phyloP scores from a whole-genome alignment of 2,888 invertebrate species.

The Nemurella pictetii region DNA sequence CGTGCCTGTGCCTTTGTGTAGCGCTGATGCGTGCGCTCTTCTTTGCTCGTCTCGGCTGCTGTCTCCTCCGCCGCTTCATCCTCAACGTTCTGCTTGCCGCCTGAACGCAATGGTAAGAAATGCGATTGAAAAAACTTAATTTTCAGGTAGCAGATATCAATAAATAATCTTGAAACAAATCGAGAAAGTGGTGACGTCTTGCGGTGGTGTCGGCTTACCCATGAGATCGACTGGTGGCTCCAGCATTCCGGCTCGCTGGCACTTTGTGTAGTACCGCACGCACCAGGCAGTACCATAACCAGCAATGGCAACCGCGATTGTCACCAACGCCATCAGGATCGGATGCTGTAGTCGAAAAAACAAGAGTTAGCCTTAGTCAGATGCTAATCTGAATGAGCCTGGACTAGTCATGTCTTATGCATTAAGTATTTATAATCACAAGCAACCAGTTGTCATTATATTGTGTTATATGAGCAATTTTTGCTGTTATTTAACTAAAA shows the following conservation, averaged over 20 bases:
- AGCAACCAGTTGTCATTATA: too few relatives aligned
- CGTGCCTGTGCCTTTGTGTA: slow-evolving; percentile 77
- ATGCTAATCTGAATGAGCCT: too few relatives aligned
- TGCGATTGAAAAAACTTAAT: not conserved
- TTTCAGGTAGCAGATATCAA: not conserved
- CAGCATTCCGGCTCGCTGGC: slow-evolving; percentile 57
- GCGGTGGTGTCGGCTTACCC: slow-evolving; percentile 40
- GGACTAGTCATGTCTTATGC: too few relatives aligned
- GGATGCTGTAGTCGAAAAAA: slow-evolving; percentile 66
- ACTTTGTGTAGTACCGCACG: slow-evolving; percentile 58
- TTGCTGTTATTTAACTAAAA: too few relatives aligned
- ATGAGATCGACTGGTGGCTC: slow-evolving; percentile 58
- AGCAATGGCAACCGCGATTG: slow-evolving; percentile 66
- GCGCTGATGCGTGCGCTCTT: slow-evolving; percentile 50
- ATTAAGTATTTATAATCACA: too few relatives aligned
- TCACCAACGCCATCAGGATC: slow-evolving; percentile 69
- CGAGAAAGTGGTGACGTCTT: not conserved
- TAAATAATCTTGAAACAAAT: not conserved
- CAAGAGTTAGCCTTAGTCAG: not conserved
- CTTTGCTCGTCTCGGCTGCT: slow-evolving; percentile 51
- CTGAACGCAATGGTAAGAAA: slow-evolving; percentile 36
- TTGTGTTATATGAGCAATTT: too few relatives aligned
- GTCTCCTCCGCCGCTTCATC: slow-evolving; percentile 48
- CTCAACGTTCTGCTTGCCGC: slow-evolving; percentile 43
- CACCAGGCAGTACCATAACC: slow-evolving; percentile 69